phyloP scores from a whole-genome alignment of 2,113 vertebrate genomes.

The Rafetus swinhoei region DNA sequence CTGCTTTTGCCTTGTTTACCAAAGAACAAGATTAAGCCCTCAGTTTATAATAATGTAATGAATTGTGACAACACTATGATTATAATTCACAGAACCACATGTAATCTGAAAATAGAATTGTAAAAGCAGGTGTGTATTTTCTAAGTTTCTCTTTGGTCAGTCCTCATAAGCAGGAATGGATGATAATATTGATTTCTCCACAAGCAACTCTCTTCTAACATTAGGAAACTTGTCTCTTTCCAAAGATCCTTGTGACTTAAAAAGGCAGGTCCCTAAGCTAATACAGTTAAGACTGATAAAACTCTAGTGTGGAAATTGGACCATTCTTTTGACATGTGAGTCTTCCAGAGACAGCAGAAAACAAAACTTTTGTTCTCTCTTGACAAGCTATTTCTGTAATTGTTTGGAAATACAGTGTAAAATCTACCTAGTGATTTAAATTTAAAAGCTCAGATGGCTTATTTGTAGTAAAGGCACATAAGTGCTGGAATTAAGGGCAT shows the following conservation, averaged over 20 bases:
- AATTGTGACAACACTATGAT: constrained; percentile 3
- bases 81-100: not conserved
- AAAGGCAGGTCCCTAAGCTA: not conserved
- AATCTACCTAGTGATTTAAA: not conserved
- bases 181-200: not conserved
- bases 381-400: not conserved
- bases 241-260: not conserved
- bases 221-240: not conserved
- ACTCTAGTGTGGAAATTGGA: not conserved
- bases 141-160: not conserved
- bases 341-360: not conserved
- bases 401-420: not conserved
- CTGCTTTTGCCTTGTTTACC: not conserved
- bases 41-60: not conserved
- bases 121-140: not conserved
- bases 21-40: not conserved
- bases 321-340: not conserved
- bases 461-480: not conserved
- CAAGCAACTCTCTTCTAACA: not conserved
- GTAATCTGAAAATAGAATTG: not conserved
- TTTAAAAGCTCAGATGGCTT: not conserved
- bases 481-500: too few relatives aligned
- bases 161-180: not conserved
- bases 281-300: not conserved
- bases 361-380: not conserved